Evolutionary conservation across 2,113 vertebrate genomes (phyloP).

Genomic region (Rana temporaria): DNA sequence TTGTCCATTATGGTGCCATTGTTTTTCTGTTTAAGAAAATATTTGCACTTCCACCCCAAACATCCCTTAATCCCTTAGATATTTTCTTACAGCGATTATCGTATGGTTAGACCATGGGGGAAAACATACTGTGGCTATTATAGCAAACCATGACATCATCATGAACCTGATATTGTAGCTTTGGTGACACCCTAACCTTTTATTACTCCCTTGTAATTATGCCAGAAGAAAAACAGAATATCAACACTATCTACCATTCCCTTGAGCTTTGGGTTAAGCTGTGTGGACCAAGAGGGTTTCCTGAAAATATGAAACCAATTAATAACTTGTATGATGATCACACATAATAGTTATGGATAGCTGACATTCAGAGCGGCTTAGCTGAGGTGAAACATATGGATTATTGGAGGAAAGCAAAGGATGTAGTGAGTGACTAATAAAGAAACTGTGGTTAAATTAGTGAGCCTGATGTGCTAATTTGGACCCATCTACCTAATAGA

Average conservation of each 20-base stretch:
- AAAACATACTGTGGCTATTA: constrained; percentile 1
- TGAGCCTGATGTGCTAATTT: background rate
- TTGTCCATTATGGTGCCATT: constrained; percentile 13
- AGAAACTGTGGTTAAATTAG: constrained; percentile 9
- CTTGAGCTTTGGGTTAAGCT: constrained; percentile 24
- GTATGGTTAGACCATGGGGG: background rate
- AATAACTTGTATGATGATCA: constrained; percentile 46
- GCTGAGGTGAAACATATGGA: constrained; percentile 44
- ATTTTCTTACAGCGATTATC: constrained; percentile 34
- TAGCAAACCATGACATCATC: constrained; percentile 32
- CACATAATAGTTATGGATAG: constrained; percentile 43
- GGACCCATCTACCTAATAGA: background rate
- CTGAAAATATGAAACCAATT: constrained; percentile 54
- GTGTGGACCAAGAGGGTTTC: constrained; percentile 10
- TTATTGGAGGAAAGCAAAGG: constrained; percentile 17
- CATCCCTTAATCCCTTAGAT: constrained; percentile 17
- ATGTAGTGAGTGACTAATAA: constrained; percentile 18
- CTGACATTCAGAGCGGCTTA: constrained; percentile 37
- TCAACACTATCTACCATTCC: background rate
- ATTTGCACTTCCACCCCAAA: constrained; percentile 17
- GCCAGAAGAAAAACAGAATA: constrained; percentile 20
- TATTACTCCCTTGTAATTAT: constrained; percentile 20
- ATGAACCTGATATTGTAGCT: constrained; percentile 40
- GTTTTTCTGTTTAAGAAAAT: constrained; percentile 27
- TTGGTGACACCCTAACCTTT: constrained; percentile 25